Evolutionary conservation across 2,797 vertebrate species (phyloP).

Genomic region (Todus mexicanus): DNA sequence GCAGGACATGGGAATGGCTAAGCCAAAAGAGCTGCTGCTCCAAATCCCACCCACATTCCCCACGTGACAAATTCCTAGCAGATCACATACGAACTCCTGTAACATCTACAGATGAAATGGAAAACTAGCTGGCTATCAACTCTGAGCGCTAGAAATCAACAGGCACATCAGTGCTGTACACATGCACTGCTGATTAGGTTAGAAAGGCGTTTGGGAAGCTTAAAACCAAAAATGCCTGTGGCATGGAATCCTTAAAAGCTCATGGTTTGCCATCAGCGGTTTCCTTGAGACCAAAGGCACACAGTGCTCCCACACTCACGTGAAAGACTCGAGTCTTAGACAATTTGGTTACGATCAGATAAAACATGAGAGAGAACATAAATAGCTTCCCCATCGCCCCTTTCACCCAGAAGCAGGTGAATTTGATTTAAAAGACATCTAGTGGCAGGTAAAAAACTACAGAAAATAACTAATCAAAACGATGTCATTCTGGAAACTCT

Average conservation of each 20-base stretch:
- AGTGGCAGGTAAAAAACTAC: background rate
- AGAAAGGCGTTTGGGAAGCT: background rate
- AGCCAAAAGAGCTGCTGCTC: background rate
- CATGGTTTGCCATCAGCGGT: background rate
- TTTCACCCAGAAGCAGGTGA: slow-evolving; percentile 13
- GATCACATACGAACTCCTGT: background rate
- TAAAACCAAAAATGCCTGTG: background rate
- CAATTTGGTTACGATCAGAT: background rate
- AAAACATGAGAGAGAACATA: background rate
- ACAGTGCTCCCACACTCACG: background rate
- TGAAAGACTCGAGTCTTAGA: background rate
- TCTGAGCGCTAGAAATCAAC: background rate
- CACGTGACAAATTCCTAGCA: background rate
- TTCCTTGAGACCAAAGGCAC: slow-evolving; percentile 1
- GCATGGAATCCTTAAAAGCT: background rate
- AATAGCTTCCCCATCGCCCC: background rate
- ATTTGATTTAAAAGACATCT: background rate
- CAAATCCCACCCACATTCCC: background rate
- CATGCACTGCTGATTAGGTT: background rate
- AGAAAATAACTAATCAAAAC: background rate
- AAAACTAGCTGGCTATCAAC: background rate
- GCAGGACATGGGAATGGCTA: background rate
- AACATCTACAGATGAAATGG: background rate
- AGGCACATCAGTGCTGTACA: background rate
- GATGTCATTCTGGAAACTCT: background rate